Percentiles rank a stretch among this genome's conserved stretches.
Evolutionary conservation across 2,113 vertebrate species (phyloP).

Genomic region (Polypterus bichir): DNA sequence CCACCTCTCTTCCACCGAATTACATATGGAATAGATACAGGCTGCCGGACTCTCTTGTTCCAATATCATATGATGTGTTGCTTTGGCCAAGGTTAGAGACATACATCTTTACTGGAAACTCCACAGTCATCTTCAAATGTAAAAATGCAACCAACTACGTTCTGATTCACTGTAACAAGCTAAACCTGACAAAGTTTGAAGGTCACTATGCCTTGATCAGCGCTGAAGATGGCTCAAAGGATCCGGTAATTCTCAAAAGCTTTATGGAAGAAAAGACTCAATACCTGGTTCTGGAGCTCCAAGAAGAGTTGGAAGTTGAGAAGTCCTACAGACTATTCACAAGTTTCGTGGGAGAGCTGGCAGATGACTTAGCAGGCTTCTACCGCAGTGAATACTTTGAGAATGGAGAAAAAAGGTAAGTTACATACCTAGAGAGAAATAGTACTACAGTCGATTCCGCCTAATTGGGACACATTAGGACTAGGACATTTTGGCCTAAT

Average conservation of each 20-base stretch:
- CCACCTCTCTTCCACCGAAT: not conserved
- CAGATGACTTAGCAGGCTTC: conserved; percentile 76
- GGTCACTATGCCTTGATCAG: conserved; percentile 21
- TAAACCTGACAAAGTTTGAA: conserved; percentile 50
- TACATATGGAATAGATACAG: conserved; percentile 62
- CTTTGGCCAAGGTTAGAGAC: conserved; percentile 61
- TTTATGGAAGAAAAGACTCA: conserved; percentile 55
- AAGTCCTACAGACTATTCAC: conserved; percentile 50
- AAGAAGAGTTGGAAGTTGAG: conserved; percentile 7
- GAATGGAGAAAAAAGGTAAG: conserved; percentile 45
- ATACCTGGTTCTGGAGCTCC: conserved; percentile 67
- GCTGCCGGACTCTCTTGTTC: conserved; percentile 54
- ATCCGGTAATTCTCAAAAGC: conserved; percentile 25
- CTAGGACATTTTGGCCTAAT: too few relatives aligned
- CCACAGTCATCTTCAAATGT: conserved; percentile 60
- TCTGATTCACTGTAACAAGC: conserved; percentile 77
- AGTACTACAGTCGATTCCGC: too few relatives aligned
- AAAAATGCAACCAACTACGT: conserved; percentile 51
- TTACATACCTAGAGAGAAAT: too few relatives aligned
- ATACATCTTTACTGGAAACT: conserved; percentile 63
- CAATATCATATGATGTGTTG: conserved; percentile 49
- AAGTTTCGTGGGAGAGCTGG: conserved; percentile 65
- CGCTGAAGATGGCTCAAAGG: fast-evolving
- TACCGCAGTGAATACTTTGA: conserved; percentile 84
- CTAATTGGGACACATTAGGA: too few relatives aligned